Evolutionary conservation across 37 sponge, comb jelly and placozoan species (phyloP).

Genomic region (Ephydatia muelleri): DNA sequence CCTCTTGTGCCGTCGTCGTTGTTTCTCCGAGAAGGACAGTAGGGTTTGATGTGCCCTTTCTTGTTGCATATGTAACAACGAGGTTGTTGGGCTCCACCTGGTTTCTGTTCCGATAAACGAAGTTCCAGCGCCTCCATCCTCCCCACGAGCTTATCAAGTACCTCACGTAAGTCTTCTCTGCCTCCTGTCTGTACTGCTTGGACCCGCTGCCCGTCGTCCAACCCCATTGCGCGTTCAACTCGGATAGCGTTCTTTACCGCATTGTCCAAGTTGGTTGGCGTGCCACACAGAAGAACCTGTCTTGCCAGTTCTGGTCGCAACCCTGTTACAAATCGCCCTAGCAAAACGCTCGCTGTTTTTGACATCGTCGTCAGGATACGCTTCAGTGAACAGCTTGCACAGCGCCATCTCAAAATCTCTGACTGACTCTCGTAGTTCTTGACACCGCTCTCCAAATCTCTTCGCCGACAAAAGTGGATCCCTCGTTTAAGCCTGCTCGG

Average conservation of each 20-base stretch:
- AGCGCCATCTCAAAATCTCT: slow-evolving; percentile 21
- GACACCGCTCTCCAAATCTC: slow-evolving; percentile 9
- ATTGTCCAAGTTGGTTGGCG: slow-evolving; percentile 12
- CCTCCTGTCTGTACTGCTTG: slow-evolving; percentile 5
- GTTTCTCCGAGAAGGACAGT: slow-evolving; percentile 21
- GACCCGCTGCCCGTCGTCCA: background rate
- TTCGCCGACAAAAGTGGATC: slow-evolving; percentile 32
- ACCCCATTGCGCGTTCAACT: slow-evolving; percentile 18
- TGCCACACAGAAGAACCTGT: slow-evolving; percentile 17
- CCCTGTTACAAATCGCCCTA: slow-evolving; percentile 40
- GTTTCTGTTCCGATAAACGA: slow-evolving; percentile 11
- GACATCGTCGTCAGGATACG: slow-evolving; percentile 16
- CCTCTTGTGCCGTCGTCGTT: background rate
- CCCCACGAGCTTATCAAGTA: slow-evolving; percentile 13
- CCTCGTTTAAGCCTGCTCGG: background rate
- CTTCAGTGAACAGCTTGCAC: slow-evolving; percentile 22
- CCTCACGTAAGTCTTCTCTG: background rate
- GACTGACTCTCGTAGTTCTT: slow-evolving; percentile 27
- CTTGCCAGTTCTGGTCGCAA: slow-evolving; percentile 12
- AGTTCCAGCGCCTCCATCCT: slow-evolving; percentile 7
- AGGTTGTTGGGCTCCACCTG: slow-evolving; percentile 3
- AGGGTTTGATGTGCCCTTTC: slow-evolving; percentile 4
- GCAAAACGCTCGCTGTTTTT: slow-evolving; percentile 17
- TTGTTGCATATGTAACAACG: slow-evolving; percentile 14
- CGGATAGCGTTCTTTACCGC: slow-evolving; percentile 24